Evolutionary conservation across 2,888 invertebrate species (phyloP).

Genomic region (Uloborus plumipes): DNA sequence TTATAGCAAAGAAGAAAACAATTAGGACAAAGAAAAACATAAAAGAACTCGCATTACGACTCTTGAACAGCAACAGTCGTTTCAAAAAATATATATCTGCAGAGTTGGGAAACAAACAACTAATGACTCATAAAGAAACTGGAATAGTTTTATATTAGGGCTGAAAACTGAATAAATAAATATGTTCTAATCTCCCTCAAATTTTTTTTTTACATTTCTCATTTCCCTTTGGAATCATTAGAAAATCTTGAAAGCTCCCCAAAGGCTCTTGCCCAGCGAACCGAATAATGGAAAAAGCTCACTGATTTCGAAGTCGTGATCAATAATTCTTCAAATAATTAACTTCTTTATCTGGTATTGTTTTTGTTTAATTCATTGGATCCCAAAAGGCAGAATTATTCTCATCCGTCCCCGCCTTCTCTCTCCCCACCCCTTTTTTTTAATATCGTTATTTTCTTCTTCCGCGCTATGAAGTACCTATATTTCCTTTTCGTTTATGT

Average conservation of each 20-base stretch:
- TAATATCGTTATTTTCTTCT: conserved; percentile 16
- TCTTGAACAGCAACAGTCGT: no score
- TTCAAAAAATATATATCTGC: no score
- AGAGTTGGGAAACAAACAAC: no score
- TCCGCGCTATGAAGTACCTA: conserved; percentile 20
- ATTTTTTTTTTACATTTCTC: conserved; percentile 31
- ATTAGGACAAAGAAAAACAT: no score
- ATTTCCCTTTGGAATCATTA: conserved; percentile 54
- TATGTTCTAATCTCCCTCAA: conserved; percentile 16
- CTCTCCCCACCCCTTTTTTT: not conserved
- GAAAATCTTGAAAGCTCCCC: conserved; percentile 41
- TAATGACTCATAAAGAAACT: no score
- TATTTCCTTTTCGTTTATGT: conserved; percentile 39
- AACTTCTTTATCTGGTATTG: conserved; percentile 64
- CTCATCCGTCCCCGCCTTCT: conserved; percentile 8
- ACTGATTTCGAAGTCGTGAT: conserved; percentile 56
- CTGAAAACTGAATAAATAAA: conserved; percentile 40
- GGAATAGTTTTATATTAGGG: not conserved
- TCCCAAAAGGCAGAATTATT: conserved; percentile 23
- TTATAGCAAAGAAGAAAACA: no score
- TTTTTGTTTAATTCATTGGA: conserved; percentile 58
- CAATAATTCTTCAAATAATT: conserved; percentile 63
- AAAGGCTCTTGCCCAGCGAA: conserved; percentile 34
- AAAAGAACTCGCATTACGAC: no score
- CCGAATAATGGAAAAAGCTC: conserved; percentile 60